Conservation (phyloP, 1,140 invertebrate genomes). For the Megalopta genalis region DNA sequence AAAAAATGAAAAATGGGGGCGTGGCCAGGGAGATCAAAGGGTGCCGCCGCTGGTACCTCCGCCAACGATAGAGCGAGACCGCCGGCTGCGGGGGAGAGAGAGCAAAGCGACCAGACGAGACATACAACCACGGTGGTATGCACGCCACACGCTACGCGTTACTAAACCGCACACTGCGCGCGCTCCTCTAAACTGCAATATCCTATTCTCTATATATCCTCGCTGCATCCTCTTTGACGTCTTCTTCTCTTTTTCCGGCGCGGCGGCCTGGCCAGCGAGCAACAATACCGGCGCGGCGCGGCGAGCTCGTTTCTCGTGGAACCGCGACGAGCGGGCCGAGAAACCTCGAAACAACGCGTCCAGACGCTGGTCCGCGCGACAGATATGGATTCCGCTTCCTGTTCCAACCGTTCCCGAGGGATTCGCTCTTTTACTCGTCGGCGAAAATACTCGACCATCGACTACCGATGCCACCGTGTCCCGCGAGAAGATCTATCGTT, state of each 20-base stretch:
- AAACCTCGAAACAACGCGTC: background rate
- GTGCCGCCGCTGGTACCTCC: slow-evolving; percentile 73
- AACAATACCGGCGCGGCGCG: background rate
- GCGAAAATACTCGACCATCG: too few species aligned
- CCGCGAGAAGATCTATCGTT: too few species aligned
- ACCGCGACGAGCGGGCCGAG: background rate
- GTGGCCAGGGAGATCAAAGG: slow-evolving; percentile 78
- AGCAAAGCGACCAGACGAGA: slow-evolving; percentile 36
- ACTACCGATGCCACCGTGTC: too few species aligned
- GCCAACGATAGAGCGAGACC: slow-evolving; percentile 53
- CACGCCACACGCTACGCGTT: slow-evolving; percentile 59
- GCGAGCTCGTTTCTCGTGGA: slow-evolving; percentile 14
- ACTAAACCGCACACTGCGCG: slow-evolving; percentile 47
- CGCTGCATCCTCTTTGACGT: slow-evolving; percentile 40
- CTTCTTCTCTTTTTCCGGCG: slow-evolving; percentile 33
- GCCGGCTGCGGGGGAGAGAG: slow-evolving; percentile 21
- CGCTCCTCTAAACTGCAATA: slow-evolving; percentile 51
- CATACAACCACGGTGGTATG: slow-evolving; percentile 60
- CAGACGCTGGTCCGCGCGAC: too few species aligned
- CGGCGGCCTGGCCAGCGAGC: background rate
- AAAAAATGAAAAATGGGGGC: slow-evolving; percentile 81
- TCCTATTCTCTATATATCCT: slow-evolving; percentile 50
- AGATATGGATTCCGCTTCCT: too few species aligned
- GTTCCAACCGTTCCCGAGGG: too few species aligned
- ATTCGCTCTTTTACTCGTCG: too few species aligned